These are phyloP conservation scores for Hemibates koningsi DNA, from an alignment of 2,113 vertebrate species.

Conservation along the genomic window DNA sequence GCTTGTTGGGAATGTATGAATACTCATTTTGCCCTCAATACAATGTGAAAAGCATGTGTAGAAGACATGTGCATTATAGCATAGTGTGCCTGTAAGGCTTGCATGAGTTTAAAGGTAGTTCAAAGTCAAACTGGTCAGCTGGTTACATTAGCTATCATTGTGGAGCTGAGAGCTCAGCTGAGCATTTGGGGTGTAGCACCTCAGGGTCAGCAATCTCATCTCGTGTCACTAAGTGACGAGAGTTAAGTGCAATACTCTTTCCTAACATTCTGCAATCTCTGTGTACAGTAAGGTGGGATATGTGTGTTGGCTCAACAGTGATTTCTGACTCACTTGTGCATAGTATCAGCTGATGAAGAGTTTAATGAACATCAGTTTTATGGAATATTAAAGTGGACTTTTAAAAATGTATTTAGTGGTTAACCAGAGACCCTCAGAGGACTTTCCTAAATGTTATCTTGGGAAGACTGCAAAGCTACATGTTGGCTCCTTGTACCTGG, in stretches of 20 bases:
- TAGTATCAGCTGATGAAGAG: background rate
- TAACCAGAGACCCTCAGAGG: background rate
- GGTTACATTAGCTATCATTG: background rate
- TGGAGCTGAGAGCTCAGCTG: background rate
- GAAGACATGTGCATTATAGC: background rate
- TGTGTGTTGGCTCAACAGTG: background rate
- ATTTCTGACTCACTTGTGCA: background rate
- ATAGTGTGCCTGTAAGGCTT: background rate
- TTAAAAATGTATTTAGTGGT: background rate
- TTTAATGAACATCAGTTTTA: background rate
- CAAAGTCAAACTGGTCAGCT: slow-evolving; percentile 11
- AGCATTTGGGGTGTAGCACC: slow-evolving; percentile 25
- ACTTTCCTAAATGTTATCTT: background rate
- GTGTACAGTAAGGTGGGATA: background rate
- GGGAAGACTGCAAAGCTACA: background rate
- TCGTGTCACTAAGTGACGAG: slow-evolving; percentile 5
- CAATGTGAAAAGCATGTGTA: background rate
- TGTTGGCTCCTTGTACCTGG: background rate
- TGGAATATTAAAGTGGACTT: background rate
- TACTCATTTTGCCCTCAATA: background rate
- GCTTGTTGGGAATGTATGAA: background rate
- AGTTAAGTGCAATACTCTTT: background rate
- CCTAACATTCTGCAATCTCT: background rate
- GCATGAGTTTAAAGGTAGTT: background rate
- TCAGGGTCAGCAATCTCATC: slow-evolving; percentile 36